Evolutionary conservation across 1,140 invertebrate species (phyloP).

Genomic region (Asbolus verrucosus): DNA sequence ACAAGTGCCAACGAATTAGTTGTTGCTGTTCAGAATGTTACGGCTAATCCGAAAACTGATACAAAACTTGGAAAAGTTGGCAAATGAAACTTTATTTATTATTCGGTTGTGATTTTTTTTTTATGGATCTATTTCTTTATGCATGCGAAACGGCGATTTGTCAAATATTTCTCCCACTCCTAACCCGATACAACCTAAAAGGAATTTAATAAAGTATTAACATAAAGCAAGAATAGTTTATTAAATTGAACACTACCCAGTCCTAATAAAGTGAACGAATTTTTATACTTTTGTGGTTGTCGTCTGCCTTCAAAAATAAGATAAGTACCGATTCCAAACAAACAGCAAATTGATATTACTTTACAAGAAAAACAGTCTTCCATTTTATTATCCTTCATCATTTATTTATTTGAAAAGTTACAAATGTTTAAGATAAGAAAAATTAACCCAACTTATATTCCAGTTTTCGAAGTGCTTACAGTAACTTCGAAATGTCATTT

Average conservation of each 20-base stretch:
- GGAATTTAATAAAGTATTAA: not conserved
- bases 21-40: conserved; percentile 91
- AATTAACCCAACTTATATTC: no score
- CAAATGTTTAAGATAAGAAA: no score
- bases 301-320: conserved; percentile 56
- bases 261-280: conserved; percentile 50
- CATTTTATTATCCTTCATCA: conserved; percentile 42
- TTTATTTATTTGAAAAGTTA: no score
- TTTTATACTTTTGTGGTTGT: conserved; percentile 51
- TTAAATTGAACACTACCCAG: conserved; percentile 53
- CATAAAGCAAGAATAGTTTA: not conserved
- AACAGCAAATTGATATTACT: conserved; percentile 60
- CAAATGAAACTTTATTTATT: conserved; percentile 32
- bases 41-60: conserved; percentile 97
- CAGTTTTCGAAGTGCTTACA: no score
- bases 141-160: conserved; percentile 56
- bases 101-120: conserved; percentile 15
- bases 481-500: no score
- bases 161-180: conserved; percentile 59
- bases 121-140: conserved; percentile 26
- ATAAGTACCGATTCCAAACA: conserved; percentile 61
- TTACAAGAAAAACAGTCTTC: conserved; percentile 61
- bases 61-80: conserved; percentile 95
- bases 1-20: conserved; percentile 95
- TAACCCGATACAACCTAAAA: conserved; percentile 54